Evolutionary conservation across 92 coral and sea anemone species (phyloP), one percentile per base, ranked within the genome.

Genomic region (Galaxea fascicularis): DNA sequence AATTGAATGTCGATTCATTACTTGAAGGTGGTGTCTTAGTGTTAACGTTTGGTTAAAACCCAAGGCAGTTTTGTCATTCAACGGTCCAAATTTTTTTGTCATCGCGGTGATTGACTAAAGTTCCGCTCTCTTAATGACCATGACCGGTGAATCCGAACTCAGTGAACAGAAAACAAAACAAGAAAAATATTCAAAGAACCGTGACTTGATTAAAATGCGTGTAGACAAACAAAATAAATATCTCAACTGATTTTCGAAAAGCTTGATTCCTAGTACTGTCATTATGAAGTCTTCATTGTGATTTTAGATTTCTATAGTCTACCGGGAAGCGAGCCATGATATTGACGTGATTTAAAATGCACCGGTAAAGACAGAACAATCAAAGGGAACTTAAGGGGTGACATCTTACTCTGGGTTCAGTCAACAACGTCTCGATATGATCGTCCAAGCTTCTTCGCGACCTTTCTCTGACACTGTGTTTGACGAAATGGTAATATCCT

Each of bases 401-500:
- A 71, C 22, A 49, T 9, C 90, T 28, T 87, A 92, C 98, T 91
- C 82, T 86, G 3, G 98, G 98, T 52, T 94, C 98, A 6, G 91
- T 74, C 65, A 89, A 79, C 74, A 94, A 86, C 46, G 73, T 82
- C 58, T 94, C 85, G 68, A 90, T 87, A 73, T 85, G 98, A 76
- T 82, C 90, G 20, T 88, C 80, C 64, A 87, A 58, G 29, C 92
- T 87, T 71, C 98, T 86, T 26, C 85, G 78, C 12, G 84, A 75
- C 27, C 91, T 73, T 44, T 82, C 81, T 28, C 82, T 72, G 13
- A 80, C 89, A 0, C 73, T 53, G 24, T 85, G 71, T 52, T 88
- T 90, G 68, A 87, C 90, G 78, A 94, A 94, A 30, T 89, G 93
- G 64, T 87, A 94, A 22, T 87, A 94, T 11, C 98, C 98, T 0